phyloP scores from a whole-genome alignment of 2,888 invertebrate genomes.

The Lumbricus terrestris region DNA sequence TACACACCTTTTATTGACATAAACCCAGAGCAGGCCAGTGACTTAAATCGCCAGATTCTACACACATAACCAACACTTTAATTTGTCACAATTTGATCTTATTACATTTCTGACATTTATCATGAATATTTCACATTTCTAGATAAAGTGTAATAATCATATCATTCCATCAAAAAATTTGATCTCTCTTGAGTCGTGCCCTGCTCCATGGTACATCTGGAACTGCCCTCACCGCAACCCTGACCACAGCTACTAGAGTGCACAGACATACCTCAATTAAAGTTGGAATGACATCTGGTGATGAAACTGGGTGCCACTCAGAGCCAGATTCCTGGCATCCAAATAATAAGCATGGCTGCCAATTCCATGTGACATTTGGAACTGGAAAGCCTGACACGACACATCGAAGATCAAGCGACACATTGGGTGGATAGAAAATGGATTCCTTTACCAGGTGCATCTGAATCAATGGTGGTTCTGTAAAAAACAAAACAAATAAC shows the following conservation, averaged over 20 bases:
- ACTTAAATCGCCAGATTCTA: too few species aligned
- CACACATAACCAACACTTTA: too few species aligned
- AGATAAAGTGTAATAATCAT: too few species aligned
- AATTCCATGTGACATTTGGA: not conserved
- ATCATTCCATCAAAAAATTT: too few species aligned
- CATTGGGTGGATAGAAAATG: not conserved
- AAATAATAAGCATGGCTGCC: not conserved
- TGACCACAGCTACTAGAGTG: not conserved
- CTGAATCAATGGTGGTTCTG: not conserved
- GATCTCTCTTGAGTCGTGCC: too few species aligned
- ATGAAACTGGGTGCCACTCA: not conserved
- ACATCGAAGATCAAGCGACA: not conserved
- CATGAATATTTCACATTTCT: too few species aligned
- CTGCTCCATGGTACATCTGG: too few species aligned
- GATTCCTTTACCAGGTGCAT: not conserved
- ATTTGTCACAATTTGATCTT: too few species aligned
- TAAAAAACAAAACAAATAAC: not conserved
- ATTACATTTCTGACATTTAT: too few species aligned
- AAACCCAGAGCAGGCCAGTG: too few species aligned
- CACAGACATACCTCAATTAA: not conserved
- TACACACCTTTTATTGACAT: too few species aligned
- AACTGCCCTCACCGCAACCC: too few species aligned
- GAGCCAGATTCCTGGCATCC: not conserved
- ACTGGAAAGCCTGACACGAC: not conserved
- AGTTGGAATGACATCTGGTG: not conserved